Evolutionary conservation across 2,113 vertebrate species (phyloP).

Genomic region (Microtus ochrogaster): DNA sequence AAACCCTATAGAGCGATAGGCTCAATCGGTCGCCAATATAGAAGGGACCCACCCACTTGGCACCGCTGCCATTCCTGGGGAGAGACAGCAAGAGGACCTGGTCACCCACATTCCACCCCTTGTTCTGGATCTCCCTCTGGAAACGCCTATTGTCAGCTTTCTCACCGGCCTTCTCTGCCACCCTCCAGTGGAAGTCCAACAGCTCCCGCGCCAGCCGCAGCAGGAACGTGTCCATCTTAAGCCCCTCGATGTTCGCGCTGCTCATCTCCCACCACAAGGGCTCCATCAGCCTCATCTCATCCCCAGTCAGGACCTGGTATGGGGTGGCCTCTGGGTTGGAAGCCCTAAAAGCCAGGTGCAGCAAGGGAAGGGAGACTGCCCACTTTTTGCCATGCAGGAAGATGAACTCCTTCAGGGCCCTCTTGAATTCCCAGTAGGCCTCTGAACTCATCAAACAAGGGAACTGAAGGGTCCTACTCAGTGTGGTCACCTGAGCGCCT

Average conservation of each 20-base stretch:
- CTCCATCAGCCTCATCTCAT: not conserved
- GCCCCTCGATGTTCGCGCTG: constrained; percentile 68
- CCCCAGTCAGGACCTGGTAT: constrained; percentile 56
- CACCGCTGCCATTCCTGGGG: constrained; percentile 75
- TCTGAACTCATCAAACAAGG: constrained; percentile 66
- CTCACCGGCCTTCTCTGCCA: constrained; percentile 4
- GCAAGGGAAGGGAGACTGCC: constrained; percentile 69
- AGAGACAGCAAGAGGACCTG: constrained; percentile 79
- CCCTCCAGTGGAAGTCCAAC: constrained; percentile 69
- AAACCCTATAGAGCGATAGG: constrained; percentile 73
- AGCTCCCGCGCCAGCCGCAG: constrained; percentile 54
- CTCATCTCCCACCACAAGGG: constrained; percentile 81
- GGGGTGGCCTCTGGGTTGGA: constrained; percentile 52
- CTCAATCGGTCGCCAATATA: constrained; percentile 75
- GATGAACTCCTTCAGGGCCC: constrained; percentile 79
- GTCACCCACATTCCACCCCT: constrained; percentile 73
- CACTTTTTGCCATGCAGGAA: constrained; percentile 74
- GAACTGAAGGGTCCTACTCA: constrained; percentile 75
- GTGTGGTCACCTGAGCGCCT: constrained; percentile 64
- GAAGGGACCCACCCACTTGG: constrained; percentile 79
- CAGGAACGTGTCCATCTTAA: constrained; percentile 79
- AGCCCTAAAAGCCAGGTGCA: constrained; percentile 78
- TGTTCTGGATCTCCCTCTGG: constrained; percentile 67
- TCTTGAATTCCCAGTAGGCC: constrained; percentile 79
- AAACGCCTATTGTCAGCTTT: constrained; percentile 60